These are phyloP conservation scores for Cavia porcellus DNA, from an alignment of 2,113 vertebrate genomes.

Conservation along the genomic window DNA sequence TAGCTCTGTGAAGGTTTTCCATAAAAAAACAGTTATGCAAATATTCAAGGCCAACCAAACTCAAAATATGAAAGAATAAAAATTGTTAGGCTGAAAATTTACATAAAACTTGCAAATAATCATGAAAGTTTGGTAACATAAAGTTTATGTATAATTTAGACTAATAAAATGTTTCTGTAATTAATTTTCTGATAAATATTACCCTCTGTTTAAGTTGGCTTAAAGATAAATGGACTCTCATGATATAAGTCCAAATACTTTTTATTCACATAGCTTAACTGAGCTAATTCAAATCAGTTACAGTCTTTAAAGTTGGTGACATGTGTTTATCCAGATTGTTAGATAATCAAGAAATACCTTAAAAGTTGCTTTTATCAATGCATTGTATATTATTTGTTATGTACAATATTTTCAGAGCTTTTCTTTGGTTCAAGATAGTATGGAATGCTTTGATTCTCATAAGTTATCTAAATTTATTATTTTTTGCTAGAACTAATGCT, in stretches of 20 bases:
- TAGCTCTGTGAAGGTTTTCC: too few species aligned
- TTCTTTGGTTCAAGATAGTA: not conserved
- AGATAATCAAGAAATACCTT: not conserved
- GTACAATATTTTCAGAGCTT: not conserved
- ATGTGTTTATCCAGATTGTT: not conserved
- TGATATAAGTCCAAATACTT: not conserved
- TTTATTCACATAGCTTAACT: not conserved
- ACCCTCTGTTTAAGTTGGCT: too few species aligned
- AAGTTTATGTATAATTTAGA: too few species aligned
- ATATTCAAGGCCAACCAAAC: too few species aligned
- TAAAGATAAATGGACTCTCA: too few species aligned
- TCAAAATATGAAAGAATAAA: too few species aligned
- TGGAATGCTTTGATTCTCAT: not conserved
- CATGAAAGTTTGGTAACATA: too few species aligned
- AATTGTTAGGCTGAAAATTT: too few species aligned
- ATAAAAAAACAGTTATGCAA: too few species aligned
- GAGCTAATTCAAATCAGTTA: not conserved
- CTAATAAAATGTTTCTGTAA: too few species aligned
- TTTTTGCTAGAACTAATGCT: not conserved
- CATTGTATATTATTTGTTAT: not conserved
- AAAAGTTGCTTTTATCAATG: not conserved
- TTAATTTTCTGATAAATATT: too few species aligned
- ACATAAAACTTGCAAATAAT: too few species aligned
- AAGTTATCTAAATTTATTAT: not conserved
- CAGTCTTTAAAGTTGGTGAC: not conserved